Percentiles rank a stretch among this genome's conserved stretches.
These are phyloP conservation scores for Scrobipalpa atriplicella DNA, from an alignment of 2,888 invertebrate species.

Conservation along the genomic window DNA sequence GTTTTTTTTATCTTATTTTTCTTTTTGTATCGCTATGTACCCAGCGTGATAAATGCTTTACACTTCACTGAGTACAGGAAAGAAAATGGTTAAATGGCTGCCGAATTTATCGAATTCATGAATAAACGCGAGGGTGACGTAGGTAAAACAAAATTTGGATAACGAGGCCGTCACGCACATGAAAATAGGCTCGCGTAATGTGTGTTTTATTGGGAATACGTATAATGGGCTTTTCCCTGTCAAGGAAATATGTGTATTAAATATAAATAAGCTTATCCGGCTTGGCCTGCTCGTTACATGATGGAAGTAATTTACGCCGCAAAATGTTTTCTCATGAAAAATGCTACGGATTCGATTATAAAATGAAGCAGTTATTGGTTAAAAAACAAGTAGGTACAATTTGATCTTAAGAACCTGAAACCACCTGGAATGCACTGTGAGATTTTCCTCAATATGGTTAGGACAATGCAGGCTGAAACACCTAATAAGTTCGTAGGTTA, in stretches of 20 bases:
- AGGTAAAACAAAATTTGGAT: constrained; percentile 25
- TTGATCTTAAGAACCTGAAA: no score
- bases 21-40: constrained; percentile 46
- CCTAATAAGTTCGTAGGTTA: no score
- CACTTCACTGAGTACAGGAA: constrained; percentile 48
- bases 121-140: constrained; percentile 20
- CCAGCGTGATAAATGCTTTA: constrained; percentile 52
- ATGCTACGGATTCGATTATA: not conserved
- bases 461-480: no score
- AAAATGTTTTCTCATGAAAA: not conserved
- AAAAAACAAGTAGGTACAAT: no score
- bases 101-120: constrained; percentile 43
- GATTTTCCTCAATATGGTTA: no score
- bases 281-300: constrained; percentile 3
- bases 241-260: constrained; percentile 11
- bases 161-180: constrained; percentile 24
- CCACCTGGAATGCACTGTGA: no score
- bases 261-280: constrained; percentile 21
- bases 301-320: not conserved
- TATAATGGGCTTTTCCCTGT: constrained; percentile 8
- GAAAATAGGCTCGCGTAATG: constrained; percentile 16
- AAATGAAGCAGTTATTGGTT: no score
- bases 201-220: constrained; percentile 12
- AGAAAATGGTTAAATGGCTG: constrained; percentile 51
- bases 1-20: constrained; percentile 38